Evolutionary conservation across 2,888 invertebrate genomes (phyloP).

Genomic region (Drosophila percnosoma): DNA sequence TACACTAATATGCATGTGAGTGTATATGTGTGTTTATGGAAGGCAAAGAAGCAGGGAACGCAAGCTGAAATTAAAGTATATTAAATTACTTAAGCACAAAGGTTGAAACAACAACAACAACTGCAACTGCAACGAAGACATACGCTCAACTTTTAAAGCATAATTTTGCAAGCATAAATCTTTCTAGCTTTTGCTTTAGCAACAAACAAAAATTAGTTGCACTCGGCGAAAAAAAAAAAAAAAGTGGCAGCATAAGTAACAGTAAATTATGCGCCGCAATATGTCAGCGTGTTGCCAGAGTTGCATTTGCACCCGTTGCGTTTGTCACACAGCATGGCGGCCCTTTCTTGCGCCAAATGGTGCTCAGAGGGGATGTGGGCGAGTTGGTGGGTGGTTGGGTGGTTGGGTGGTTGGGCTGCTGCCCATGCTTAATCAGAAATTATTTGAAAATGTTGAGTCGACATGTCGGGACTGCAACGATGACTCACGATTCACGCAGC

Average conservation of each 20-base stretch:
- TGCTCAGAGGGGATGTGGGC: not conserved
- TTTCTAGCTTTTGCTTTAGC: constrained; percentile 68
- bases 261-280: constrained; percentile 78
- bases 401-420: not conserved
- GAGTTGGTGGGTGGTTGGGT: not conserved
- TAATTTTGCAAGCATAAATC: constrained; percentile 75
- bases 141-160: constrained; percentile 76
- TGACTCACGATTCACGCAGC: constrained; percentile 62
- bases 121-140: constrained; percentile 48
- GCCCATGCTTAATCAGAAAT: constrained; percentile 74
- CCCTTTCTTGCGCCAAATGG: constrained; percentile 20
- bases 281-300: constrained; percentile 73
- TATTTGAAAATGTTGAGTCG: constrained; percentile 79
- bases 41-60: constrained; percentile 30
- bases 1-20: constrained; percentile 70
- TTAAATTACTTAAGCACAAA: constrained; percentile 74
- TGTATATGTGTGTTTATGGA: constrained; percentile 13
- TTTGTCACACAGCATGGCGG: constrained; percentile 77
- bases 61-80: constrained; percentile 70
- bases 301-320: constrained; percentile 74
- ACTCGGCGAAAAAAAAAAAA: constrained; percentile 51
- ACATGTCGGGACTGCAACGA: constrained; percentile 60
- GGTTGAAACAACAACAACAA: constrained; percentile 22
- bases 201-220: constrained; percentile 79
- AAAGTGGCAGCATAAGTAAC: constrained; percentile 58